Evolutionary conservation across 2,797 vertebrate species (phyloP), one percentile per base, ranked within the genome.

Genomic region (Anas acuta): DNA sequence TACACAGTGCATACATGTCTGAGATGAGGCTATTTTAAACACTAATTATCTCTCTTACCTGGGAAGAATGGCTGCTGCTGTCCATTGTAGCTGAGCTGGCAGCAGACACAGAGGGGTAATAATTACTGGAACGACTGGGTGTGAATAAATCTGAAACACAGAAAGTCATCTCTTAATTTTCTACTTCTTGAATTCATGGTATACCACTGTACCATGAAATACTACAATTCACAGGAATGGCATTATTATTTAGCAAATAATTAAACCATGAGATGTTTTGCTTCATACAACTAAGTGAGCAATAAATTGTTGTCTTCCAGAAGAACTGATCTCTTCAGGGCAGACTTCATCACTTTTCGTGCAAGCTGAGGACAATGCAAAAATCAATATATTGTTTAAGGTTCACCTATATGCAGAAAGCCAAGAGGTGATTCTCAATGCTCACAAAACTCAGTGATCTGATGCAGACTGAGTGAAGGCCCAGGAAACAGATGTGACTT

Each of bases 131-230:
- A 96, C 99, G 98, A 96, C 98, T 98, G 96, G 98, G 98, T 11
- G 98, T 98, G 98, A 99, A 99, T 96, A 99, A 97, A 98, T 99
- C 99, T 99, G 98, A 90, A 97, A 97, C 49, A 67, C 1, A 23
- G 57, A 49, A 43, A 61, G 49, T 16, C 62, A 83, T 8, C 62
- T 39, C 56, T 70, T 74, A 62, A 72, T 87, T 66, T 73, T 84
- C 54, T 70, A 20, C 2, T 65, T 62, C 58, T 54, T 37, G 67
- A 21, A 60, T 19, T 60, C 43, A 20, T 25, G 4, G 33, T 58
- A 60, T 12, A 65, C 35, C 45, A 71, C 3, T 74, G 21, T 25
- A 64, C 62, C 28, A 43, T 32, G 71, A 75, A 23, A 70, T 43
- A 51, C 12, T 18, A 80, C 60, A 77, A 84, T 73, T 73, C 64